Evolutionary conservation across 2,888 invertebrate species (phyloP).

Genomic region (Microdon myrmicae): DNA sequence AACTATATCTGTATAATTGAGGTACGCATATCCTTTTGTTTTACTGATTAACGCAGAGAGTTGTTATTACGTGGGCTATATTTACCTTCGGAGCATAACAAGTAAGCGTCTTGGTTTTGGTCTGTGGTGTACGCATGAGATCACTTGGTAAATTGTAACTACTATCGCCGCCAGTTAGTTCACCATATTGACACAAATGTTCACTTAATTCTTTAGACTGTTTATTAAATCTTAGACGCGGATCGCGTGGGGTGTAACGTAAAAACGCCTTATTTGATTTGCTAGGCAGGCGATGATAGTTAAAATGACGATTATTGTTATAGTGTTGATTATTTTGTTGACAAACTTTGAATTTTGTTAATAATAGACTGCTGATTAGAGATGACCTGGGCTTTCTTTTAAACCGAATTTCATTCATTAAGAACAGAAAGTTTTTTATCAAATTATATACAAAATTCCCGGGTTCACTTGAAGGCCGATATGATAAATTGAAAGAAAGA

Average conservation of each 20-base stretch:
- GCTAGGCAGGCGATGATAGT: constrained; percentile 52
- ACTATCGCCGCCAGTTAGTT: constrained; percentile 61
- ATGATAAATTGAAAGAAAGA: no score
- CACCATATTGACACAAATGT: constrained; percentile 64
- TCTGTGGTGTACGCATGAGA: constrained; percentile 11
- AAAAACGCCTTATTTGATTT: constrained; percentile 66
- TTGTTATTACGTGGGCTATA: no score
- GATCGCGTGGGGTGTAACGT: constrained; percentile 65
- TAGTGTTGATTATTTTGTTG: constrained; percentile 43
- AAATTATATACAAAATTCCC: constrained; percentile 57
- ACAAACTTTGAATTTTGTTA: constrained; percentile 31
- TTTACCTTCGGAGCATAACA: no score
- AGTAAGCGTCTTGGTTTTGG: no score
- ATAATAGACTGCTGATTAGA: constrained; percentile 41
- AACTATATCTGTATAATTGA: no score
- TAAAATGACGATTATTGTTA: constrained; percentile 31
- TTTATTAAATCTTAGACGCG: constrained; percentile 65
- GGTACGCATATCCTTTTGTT: no score
- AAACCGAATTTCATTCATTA: constrained; percentile 66
- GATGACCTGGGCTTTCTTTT: constrained; percentile 55
- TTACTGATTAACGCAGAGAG: no score
- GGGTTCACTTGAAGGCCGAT: no score
- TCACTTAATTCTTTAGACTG: constrained; percentile 63
- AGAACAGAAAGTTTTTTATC: constrained; percentile 62
- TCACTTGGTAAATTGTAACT: constrained; percentile 16